Base-by-base conservation (phyloP, 1,140 invertebrate genomes). In the Bicyclus anynana region DNA sequence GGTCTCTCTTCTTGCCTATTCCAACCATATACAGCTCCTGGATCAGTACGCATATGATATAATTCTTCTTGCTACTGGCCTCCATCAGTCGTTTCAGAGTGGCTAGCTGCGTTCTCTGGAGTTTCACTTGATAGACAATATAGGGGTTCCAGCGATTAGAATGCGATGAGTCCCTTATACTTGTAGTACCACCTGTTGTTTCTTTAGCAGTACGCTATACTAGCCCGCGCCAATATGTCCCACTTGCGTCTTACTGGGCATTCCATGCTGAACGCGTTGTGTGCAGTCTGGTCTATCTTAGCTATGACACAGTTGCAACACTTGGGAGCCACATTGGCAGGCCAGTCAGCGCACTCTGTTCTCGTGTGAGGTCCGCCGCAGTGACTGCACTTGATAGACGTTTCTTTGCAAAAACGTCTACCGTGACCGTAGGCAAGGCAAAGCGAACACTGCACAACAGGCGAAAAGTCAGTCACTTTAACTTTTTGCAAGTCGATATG, bases 191-290 rank as follows among this genome's bases (percentile, higher is more conserved):
- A n/a, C n/a, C n/a, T n/a, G n/a, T n/a, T n/a, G n/a, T n/a, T n/a
- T n/a, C 56, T n/a, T 64, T 52, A 64, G 62, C 62, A 64, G 35
- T 64, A 64, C 6, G 62, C 47, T 40, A 59, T 23, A 9, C 23
- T 55, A 0, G 26, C 20, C 12, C 62, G 14, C 0, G 48, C 50
- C 18, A 53, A 12, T 10, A 2, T 17, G 10, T 61, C 53, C 50
- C 54, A 54, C 29, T 44, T 53, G 9, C 33, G 27, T 7, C 51
- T 46, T 14, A 54, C 29, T 6, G 56, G 56, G 42, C 62, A 64
- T 1, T 47, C 56, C 10, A 1, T 0, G 16, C 42, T 42, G 14
- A 54, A 64, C 0, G 48, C 40, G 12, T 50, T 54, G 33, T 64
- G 62, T 2, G 5, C 10, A 29, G 27, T 29, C 1, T 48, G 9